phyloP scores from a whole-genome alignment of 2,888 invertebrate genomes.

The Euphydryas editha region DNA sequence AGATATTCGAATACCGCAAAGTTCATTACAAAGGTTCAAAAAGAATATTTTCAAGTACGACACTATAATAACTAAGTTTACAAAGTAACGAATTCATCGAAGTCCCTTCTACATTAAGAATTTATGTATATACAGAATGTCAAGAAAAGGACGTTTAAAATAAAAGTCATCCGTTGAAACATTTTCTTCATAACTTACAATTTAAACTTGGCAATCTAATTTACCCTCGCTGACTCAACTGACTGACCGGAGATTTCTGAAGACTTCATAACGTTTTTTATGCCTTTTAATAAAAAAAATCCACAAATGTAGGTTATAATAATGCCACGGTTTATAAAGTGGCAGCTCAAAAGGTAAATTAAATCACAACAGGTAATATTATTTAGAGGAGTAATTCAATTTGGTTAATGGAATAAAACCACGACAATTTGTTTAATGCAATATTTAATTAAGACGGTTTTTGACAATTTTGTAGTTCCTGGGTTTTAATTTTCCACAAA shows the following conservation, averaged over 20 bases:
- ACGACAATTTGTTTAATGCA: conserved; percentile 42
- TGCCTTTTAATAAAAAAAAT: conserved; percentile 22
- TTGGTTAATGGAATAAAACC: conserved; percentile 63
- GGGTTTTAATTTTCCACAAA: conserved; percentile 5
- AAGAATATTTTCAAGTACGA: not conserved
- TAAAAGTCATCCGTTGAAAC: conserved; percentile 26
- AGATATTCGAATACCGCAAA: no score
- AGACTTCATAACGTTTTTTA: conserved; percentile 19
- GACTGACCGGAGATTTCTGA: conserved; percentile 28
- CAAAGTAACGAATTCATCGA: not conserved
- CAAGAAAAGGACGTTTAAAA: conserved; percentile 22
- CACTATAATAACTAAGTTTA: not conserved
- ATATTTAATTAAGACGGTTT: conserved; percentile 39
- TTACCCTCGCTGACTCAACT: conserved; percentile 30
- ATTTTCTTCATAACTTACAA: conserved; percentile 33
- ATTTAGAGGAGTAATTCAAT: conserved; percentile 61
- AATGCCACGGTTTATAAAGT: conserved; percentile 17
- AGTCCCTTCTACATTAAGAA: not conserved
- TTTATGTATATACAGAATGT: not conserved
- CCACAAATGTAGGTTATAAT: conserved; percentile 14
- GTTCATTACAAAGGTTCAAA: no score
- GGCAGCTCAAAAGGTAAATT: conserved; percentile 27
- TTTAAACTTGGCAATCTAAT: conserved; percentile 32
- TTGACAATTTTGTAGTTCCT: conserved; percentile 28
- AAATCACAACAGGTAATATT: conserved; percentile 45